Percentiles rank a stretch among this genome's conserved stretches.
phyloP scores from a whole-genome alignment of 2,888 invertebrate species.

The Vanessa cardui region DNA sequence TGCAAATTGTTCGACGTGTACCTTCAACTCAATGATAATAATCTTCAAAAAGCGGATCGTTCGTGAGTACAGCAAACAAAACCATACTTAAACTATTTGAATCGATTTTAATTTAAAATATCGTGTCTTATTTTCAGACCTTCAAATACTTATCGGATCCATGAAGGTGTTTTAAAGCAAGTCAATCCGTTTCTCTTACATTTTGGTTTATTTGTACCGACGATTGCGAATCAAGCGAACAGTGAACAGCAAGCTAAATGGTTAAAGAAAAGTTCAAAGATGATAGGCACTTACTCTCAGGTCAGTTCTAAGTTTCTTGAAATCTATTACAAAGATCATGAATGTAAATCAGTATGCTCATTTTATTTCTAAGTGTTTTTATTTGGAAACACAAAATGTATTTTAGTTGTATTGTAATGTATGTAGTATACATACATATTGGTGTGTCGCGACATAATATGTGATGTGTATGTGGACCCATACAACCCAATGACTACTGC shows the following conservation, averaged over 20 bases:
- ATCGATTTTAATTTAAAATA: background rate
- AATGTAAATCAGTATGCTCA: too few species aligned
- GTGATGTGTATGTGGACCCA: too few species aligned
- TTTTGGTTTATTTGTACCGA: conserved; percentile 95
- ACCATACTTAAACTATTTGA: background rate
- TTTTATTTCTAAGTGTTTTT: too few species aligned
- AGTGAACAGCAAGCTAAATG: conserved; percentile 92
- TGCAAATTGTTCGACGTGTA: conserved; percentile 83
- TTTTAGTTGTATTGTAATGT: too few species aligned
- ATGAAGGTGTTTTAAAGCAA: conserved; percentile 75
- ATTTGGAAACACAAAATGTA: too few species aligned
- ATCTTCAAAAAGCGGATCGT: conserved; percentile 11
- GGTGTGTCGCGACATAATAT: too few species aligned
- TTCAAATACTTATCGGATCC: conserved; percentile 56
- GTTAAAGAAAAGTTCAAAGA: conserved; percentile 88
- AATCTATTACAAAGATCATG: too few species aligned
- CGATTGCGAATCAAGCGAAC: conserved; percentile 92
- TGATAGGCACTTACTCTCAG: conserved; percentile 97
- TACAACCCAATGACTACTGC: too few species aligned
- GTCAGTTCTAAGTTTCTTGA: conserved; percentile 56
- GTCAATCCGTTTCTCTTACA: conserved; percentile 89
- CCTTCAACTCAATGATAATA: conserved; percentile 17
- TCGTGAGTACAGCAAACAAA: conserved; percentile 15
- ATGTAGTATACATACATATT: too few species aligned
- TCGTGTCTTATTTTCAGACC: conserved; percentile 47